Conservation (phyloP, 2,888 invertebrate genomes). For the Nezara viridula region DNA sequence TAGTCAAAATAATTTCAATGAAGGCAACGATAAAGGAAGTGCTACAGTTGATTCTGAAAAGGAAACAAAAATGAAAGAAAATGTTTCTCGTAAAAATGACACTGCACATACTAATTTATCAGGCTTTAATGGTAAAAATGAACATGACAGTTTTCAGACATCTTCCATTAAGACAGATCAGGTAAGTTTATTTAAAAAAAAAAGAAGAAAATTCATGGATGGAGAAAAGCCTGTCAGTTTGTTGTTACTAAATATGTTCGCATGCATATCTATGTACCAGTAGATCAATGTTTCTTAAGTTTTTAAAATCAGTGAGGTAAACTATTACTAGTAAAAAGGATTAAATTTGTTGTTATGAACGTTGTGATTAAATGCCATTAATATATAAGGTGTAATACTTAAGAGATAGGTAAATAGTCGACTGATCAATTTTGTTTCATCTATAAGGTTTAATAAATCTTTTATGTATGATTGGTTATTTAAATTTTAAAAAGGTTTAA, state of each 20-base stretch:
- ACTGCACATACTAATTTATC: not conserved
- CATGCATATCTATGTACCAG: constrained; percentile 5
- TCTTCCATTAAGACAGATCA: not conserved
- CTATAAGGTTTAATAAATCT: too few species aligned
- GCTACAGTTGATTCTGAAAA: not conserved
- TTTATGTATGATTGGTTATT: not conserved
- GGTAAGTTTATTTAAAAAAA: not conserved
- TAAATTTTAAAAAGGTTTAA: not conserved
- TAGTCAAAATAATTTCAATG: not conserved
- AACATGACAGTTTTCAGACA: not conserved
- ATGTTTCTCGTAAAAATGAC: not conserved
- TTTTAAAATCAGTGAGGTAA: not conserved
- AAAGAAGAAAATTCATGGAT: constrained; percentile 34
- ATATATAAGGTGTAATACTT: not conserved
- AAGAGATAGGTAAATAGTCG: too few species aligned
- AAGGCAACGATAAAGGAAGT: not conserved
- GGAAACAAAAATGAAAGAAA: not conserved
- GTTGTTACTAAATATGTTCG: constrained; percentile 36
- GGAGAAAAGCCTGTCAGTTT: constrained; percentile 45
- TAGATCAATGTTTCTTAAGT: not conserved
- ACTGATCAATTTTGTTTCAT: too few species aligned
- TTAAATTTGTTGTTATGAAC: not conserved
- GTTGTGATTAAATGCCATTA: not conserved
- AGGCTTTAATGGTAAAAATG: not conserved
- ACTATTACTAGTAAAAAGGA: not conserved